Percentiles rank a stretch among this genome's conserved stretches.
phyloP scores from a whole-genome alignment of 2,888 invertebrate genomes.

The Amblyjoppa fuscipennis region DNA sequence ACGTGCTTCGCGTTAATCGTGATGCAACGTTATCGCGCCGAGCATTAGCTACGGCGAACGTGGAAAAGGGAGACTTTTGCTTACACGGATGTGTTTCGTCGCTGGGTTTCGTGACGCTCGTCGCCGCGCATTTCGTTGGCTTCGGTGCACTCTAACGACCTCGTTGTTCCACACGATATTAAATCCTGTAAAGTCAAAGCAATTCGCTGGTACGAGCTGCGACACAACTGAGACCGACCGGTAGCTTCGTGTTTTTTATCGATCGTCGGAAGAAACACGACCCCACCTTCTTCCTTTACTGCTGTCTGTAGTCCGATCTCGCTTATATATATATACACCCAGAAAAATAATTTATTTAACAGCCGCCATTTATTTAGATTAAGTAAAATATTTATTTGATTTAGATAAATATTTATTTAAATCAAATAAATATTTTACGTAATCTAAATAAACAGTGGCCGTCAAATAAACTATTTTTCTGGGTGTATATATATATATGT shows the following conservation, averaged over 20 bases:
- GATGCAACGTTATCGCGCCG: conserved; percentile 53
- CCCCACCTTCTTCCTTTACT: conserved; percentile 15
- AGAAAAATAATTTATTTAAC: too few species aligned
- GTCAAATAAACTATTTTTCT: too few species aligned
- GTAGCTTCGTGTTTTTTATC: conserved; percentile 24
- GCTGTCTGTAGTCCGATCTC: background rate
- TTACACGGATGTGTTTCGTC: background rate
- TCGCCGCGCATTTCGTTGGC: background rate
- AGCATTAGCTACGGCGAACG: background rate
- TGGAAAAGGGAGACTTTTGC: conserved; percentile 21
- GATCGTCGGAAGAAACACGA: conserved; percentile 18
- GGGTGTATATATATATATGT: too few species aligned
- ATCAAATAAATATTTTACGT: too few species aligned
- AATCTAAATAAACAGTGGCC: too few species aligned
- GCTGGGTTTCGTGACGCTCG: background rate
- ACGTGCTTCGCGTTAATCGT: conserved; percentile 60
- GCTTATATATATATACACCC: background rate
- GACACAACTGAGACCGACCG: background rate
- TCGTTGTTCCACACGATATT: background rate
- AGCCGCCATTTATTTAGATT: too few species aligned
- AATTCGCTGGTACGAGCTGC: conserved; percentile 24
- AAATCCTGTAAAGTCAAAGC: conserved; percentile 3
- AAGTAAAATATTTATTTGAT: too few species aligned
- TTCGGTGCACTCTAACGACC: conserved; percentile 3
- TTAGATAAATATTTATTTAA: too few species aligned